Base-by-base conservation (phyloP, 1,140 invertebrate species). In the Trichonephila clavipes region DNA sequence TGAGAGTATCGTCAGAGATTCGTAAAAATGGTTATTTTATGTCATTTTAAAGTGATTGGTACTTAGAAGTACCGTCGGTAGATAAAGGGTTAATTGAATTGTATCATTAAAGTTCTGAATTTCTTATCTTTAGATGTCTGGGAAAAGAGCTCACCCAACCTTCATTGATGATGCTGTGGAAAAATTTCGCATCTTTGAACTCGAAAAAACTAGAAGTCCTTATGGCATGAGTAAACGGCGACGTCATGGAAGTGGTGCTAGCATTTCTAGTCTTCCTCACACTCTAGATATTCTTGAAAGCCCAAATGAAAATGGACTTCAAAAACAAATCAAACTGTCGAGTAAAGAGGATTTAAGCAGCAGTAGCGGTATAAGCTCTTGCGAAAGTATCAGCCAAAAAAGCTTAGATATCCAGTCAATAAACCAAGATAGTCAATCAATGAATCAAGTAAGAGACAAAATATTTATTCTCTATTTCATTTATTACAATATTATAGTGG, bases 131-230 rank as follows among this genome's bases (percentile, higher is more conserved):
- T 66, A 95, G 94, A 94, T 98, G 91, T 97, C 97, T 61, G 97
- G 98, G 95, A 97, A 97, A 95, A 98, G 98, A 95, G 98, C 99
- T 28, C 97, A 98, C 7, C 97, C 98, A 95, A 97, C 97, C 0
- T 98, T 99, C 94, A 98, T 99, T 93, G 98, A 99, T 95, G 98
- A 99, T 95, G 98, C 98, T 18, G 96, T 99, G 61, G 97, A 97
- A 88, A 98, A 98, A 95, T 98, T 99, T 95, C 97, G 97, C 82
- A 96, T 97, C 19, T 97, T 98, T 95, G 98, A 98, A 95, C 96
- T 97, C 6, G 97, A 98, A 90, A 97, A 97, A 92, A 90, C 95
- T 40, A 88, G 91, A 81, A 88, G 62, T 72, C 85, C 82, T 62
- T 94, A 94, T 58, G 77, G 66, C 18, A 77, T 81, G 1, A n/a